Evolutionary conservation across 2,797 vertebrate genomes (phyloP), one percentile per base, ranked within the genome.

Genomic region (Poeciliopsis turneri): DNA sequence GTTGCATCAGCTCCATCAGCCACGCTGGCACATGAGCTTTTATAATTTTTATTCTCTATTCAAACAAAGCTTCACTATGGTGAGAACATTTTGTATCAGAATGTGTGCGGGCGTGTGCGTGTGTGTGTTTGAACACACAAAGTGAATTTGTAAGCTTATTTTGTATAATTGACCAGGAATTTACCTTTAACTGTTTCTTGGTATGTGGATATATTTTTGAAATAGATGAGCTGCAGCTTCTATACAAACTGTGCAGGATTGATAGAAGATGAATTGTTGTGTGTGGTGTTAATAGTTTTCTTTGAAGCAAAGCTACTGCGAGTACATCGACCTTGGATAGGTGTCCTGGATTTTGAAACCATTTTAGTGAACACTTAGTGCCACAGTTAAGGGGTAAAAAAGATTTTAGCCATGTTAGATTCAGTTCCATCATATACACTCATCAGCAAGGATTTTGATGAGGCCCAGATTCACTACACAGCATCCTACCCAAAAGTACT

Each of bases 1-100:
- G 55, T 55, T 90, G 82, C 64, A 53, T 89, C 81, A 79, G 57
- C 75, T 82, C 81, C 41, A 81, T 68, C 2, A 30, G 64, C 53
- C 8, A 49, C 70, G 76, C 72, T 82, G 82, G 87, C 78, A 79
- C 74, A 66, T 81, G 46, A 80, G 66, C 30, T 33, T 68, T 82
- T 86, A 76, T 85, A 28, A 83, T 87, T 59, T 87, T 72, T 68
- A 39, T 75, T 81, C 57, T 76, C 47, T 71, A 18, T 74, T 23
- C 76, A 64, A 74, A 84, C 49, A 76, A 84, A 55, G 74, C 68
- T 61, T 73, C 30, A 72, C 46, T 68, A 16, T 5, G 4, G 43
- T 16, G 33, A 59, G 59, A 76, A 75, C 57, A 25, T 30, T 51
- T 1, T 53, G 30, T 69, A 5, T 59, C 36, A 41, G 39, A 43